Evolutionary conservation across 2,888 invertebrate species (phyloP).

Genomic region (Asteroscopus sphinx): DNA sequence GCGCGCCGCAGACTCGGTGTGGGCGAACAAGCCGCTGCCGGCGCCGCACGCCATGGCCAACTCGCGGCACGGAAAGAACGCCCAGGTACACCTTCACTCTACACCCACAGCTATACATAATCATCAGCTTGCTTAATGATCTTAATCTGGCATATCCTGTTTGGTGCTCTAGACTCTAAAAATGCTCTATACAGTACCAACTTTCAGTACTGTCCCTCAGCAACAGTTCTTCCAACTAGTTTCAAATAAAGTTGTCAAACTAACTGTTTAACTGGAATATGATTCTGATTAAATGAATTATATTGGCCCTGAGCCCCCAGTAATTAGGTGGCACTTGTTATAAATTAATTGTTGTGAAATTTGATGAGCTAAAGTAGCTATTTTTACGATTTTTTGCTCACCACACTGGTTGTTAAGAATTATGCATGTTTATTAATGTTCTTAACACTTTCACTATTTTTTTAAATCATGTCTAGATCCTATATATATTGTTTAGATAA

Average conservation of each 20-base stretch:
- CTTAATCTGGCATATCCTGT: slow-evolving; percentile 50
- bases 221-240: slow-evolving; percentile 15
- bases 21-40: slow-evolving; percentile 91
- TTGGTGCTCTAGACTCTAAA: slow-evolving; percentile 28
- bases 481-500: no score
- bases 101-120: slow-evolving; percentile 42
- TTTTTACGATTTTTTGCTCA: slow-evolving; percentile 17
- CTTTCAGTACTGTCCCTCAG: slow-evolving; percentile 1
- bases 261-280: slow-evolving; percentile 8
- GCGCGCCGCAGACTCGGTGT: slow-evolving; percentile 93
- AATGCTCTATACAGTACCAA: not conserved
- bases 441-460: slow-evolving; percentile 46
- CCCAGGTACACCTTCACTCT: slow-evolving; percentile 85
- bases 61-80: slow-evolving; percentile 92
- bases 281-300: no score
- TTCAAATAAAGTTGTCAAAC: slow-evolving; percentile 12
- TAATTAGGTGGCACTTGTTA: slow-evolving; percentile 22
- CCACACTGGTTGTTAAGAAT: slow-evolving; percentile 23
- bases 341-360: slow-evolving; percentile 23
- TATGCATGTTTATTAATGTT: slow-evolving; percentile 31
- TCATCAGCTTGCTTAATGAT: slow-evolving; percentile 36
- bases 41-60: slow-evolving; percentile 90
- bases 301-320: slow-evolving; percentile 14
- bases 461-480: slow-evolving; percentile 35
- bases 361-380: slow-evolving; percentile 16